Evolutionary conservation across 2,797 vertebrate species (phyloP), one percentile per base, ranked within the genome.

Genomic region (Rhinophrynus dorsalis): DNA sequence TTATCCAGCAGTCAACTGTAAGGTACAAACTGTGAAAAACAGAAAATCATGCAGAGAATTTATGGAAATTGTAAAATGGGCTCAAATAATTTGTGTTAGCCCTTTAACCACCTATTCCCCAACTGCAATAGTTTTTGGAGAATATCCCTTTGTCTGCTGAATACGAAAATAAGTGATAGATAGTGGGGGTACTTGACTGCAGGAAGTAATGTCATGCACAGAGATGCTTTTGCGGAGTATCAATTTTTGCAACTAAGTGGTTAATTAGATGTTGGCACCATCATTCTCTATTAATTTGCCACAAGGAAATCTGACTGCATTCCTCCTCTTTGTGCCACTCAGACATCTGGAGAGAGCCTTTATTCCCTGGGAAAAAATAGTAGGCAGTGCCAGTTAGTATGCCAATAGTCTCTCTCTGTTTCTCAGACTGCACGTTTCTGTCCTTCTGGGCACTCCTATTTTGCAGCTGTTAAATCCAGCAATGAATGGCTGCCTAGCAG

Each of bases 381-480:
- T 66, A 60, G 70, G 27, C 62, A 59, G 70, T 73, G 70, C 70
- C 70, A 73, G 54, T 18, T 73, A 47, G 18, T 60, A 26, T 66
- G 58, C 62, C 55, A 55, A 67, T 57, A 57, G 70, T 60, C 48
- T 69, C 20, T 51, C 12, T 65, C 44, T 68, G 13, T 73, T 47
- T 66, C 69, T 30, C 44, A 66, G 33, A 45, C 70, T 73, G 52
- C 62, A 60, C 70, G 24, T 66, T 73, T 73, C 15, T 73, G 63
- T 67, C 70, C 70, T 73, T 73, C 70, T 73, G 70, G 70, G 70
- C 70, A 73, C 70, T 66, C 54, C 62, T 73, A 73, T 67, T 66
- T 47, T 47, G 17, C 70, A 73, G 70, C 70, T 73, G 70, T 73
- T 73, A 73, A 73, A 73, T 73, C 55, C 62, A 73, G 70, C 62